Conservation (phyloP, 2,797 vertebrate species). For the Melanotaenia trifasciata region DNA sequence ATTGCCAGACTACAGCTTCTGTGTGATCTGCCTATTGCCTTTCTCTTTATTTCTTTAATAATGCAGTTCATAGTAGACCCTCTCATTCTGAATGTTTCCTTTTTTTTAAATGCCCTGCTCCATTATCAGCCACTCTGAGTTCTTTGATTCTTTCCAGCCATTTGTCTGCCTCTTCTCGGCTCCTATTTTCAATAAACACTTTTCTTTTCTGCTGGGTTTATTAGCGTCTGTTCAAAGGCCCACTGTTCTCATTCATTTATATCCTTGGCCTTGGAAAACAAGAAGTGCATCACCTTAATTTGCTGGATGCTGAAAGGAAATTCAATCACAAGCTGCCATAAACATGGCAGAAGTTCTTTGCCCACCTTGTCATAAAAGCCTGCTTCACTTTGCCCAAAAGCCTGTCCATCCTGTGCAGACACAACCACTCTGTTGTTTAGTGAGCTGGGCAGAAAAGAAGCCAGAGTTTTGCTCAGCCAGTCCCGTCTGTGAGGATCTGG, state of each 20-base stretch:
- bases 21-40: background rate
- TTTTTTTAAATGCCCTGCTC: constrained; percentile 28
- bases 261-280: constrained; percentile 35
- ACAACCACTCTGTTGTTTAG: constrained; percentile 80
- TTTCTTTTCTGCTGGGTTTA: constrained; percentile 40
- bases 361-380: constrained; percentile 83
- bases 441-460: constrained; percentile 90
- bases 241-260: constrained; percentile 43
- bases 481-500: constrained; percentile 84
- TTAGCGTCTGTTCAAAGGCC: constrained; percentile 57
- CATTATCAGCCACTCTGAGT: constrained; percentile 45
- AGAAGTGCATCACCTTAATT: constrained; percentile 35
- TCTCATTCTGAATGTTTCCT: constrained; percentile 29
- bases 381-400: constrained; percentile 77
- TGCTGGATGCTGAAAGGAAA: constrained; percentile 30
- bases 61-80: constrained; percentile 2
- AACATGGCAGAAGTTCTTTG: constrained; percentile 29
- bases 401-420: constrained; percentile 88
- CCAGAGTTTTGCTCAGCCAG: constrained; percentile 90
- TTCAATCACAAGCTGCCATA: constrained; percentile 16
- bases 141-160: constrained; percentile 42
- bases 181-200: constrained; percentile 44
- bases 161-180: constrained; percentile 28
- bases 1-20: constrained; percentile 1
- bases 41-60: constrained; percentile 21